Conservation (phyloP, 2,888 invertebrate species). For the Nebria salina region DNA sequence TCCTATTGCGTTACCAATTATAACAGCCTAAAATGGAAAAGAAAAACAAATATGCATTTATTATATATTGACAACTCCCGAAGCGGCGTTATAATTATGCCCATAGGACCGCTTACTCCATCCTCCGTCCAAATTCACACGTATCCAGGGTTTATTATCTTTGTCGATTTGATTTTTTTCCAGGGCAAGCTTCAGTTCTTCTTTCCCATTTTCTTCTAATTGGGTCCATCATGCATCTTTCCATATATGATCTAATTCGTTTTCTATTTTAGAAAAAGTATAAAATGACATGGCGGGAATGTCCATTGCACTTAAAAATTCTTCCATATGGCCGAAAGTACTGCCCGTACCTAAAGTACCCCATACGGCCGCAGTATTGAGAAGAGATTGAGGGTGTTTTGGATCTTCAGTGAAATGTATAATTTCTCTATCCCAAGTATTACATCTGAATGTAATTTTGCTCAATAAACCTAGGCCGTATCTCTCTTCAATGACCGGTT, state of each 20-base stretch:
- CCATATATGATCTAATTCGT: constrained; percentile 22
- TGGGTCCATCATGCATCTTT: constrained; percentile 4
- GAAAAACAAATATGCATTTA: background rate
- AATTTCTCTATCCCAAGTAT: background rate
- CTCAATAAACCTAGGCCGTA: background rate
- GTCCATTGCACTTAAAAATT: constrained; percentile 20
- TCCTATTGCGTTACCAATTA: constrained; percentile 50
- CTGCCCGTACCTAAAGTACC: constrained; percentile 34
- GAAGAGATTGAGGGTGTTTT: background rate
- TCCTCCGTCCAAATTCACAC: constrained; percentile 40
- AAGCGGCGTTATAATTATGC: constrained; percentile 35
- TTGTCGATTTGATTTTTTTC: constrained; percentile 21
- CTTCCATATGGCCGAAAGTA: constrained; percentile 16
- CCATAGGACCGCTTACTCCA: constrained; percentile 41
- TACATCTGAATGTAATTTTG: constrained; percentile 4
- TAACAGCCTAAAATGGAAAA: constrained; percentile 41
- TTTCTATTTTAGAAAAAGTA: constrained; percentile 21
- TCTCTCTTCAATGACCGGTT: background rate
- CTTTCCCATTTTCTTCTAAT: constrained; percentile 23
- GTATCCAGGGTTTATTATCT: constrained; percentile 30
- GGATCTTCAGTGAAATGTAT: constrained; percentile 7
- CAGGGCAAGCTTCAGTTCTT: constrained; percentile 30
- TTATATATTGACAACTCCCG: constrained; percentile 2
- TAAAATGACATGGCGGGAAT: constrained; percentile 19
- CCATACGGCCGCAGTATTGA: constrained; percentile 33